Conservation (phyloP, 2,888 invertebrate genomes). For the Plagodis pulveraria region DNA sequence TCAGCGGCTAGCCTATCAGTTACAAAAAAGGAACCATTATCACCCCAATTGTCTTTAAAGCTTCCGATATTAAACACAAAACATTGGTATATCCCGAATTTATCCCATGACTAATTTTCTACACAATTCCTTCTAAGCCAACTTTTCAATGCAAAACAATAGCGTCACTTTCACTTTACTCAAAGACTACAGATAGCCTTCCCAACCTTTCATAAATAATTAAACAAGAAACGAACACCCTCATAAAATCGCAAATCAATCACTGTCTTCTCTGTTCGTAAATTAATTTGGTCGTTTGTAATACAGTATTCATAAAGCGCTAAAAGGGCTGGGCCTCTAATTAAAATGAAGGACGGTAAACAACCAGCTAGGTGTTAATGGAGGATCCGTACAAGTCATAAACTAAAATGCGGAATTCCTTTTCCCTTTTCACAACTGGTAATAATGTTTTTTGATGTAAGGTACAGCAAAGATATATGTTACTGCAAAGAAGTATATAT, state of each 20-base stretch:
- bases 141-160: no score
- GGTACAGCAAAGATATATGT: no score
- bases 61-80: no score
- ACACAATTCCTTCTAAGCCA: no score
- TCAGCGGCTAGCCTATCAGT: no score
- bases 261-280: slow-evolving; percentile 4
- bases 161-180: no score
- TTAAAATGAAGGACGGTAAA: slow-evolving; percentile 41
- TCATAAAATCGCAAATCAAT: slow-evolving; percentile 6
- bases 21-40: no score
- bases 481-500: no score
- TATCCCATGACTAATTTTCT: no score
- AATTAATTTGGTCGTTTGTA: slow-evolving; percentile 26
- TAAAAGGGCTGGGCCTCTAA: slow-evolving; percentile 37
- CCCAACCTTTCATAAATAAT: background rate
- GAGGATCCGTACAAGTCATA: slow-evolving; percentile 15
- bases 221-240: slow-evolving; percentile 1
- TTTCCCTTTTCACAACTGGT: background rate
- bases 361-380: slow-evolving; percentile 29
- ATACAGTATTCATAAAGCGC: slow-evolving; percentile 41
- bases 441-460: no score
- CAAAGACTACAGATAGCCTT: background rate
- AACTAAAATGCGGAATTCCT: slow-evolving; percentile 3
- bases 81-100: no score
- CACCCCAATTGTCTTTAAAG: no score